A percentile compares a stretch with the other conserved stretches of the same genome.
Evolutionary conservation across 1,140 invertebrate genomes (phyloP).

Genomic region (Zaprionus tsacasi): DNA sequence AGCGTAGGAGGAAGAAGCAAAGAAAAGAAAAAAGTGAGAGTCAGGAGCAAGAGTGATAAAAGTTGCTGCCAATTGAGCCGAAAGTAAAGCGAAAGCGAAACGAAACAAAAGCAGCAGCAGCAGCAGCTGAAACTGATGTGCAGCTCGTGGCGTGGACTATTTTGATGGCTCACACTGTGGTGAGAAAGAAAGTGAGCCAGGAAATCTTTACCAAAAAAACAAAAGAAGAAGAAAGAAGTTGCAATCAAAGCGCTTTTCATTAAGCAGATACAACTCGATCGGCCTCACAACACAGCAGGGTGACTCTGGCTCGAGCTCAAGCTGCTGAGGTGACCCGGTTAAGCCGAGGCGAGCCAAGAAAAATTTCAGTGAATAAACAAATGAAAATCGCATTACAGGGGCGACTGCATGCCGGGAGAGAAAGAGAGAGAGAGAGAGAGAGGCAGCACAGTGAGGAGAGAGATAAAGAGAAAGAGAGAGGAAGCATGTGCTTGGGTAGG

Average conservation of each 20-base stretch:
- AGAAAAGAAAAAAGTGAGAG: not conserved
- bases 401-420: slow-evolving; percentile 3
- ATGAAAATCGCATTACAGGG: slow-evolving; percentile 1
- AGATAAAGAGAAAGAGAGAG: not conserved
- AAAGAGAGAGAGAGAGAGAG: not conserved
- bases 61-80: slow-evolving; percentile 4
- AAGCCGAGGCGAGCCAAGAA: not conserved
- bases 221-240: not conserved
- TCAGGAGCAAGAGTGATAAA: not conserved
- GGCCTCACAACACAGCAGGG: not conserved
- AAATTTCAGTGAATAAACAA: slow-evolving; percentile 5
- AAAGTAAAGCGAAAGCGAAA: not conserved
- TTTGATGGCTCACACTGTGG: not conserved
- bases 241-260: not conserved
- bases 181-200: not conserved
- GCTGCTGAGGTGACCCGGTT: not conserved
- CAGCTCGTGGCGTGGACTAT: not conserved
- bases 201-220: too few relatives aligned
- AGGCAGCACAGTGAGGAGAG: not conserved
- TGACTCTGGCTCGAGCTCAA: not conserved
- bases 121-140: not conserved
- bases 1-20: not conserved
- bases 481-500: not conserved
- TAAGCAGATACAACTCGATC: not conserved
- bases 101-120: not conserved